Base-by-base conservation (phyloP, 2,888 invertebrate species). In the Falcaria lacertinaria region DNA sequence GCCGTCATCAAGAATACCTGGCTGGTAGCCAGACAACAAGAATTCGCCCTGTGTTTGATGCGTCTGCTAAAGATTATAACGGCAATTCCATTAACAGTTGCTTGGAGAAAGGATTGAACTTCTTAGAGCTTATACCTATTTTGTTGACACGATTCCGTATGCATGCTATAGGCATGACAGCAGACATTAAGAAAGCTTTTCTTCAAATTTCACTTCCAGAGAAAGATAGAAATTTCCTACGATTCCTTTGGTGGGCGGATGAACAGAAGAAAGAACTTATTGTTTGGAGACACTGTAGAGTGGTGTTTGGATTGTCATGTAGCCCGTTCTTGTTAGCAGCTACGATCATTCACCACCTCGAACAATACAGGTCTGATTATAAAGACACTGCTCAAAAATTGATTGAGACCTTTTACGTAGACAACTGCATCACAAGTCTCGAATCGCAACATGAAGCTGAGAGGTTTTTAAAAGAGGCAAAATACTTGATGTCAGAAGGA, bases 321-420 rank as follows among this genome's bases (percentile, higher is more conserved):
- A 41, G 41, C 16, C 41, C 41, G 8, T 41, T 41, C 11, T 35
- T 35, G 13, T 6, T 34, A 15, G 2, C 34, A 15, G 34, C 34
- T 14, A 34, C 34, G 1, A 34, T 34, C 1, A 15, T 15, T 6
- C 8, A 7, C 15, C 34, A 34, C 14, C 34, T 34, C 1, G 34
- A 38, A 8, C 39, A 28, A 2, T 2, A 4, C 2, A 2, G 3
- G 3, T 4, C 3, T 19, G 19, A 19, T 4, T 19, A 19, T 19
- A 19, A 5, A 19, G 5, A 5, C 5, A 19, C 19, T 4, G 19
- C 19, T n/a, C n/a, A n/a, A n/a, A n/a, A n/a, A n/a, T n/a, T n/a
- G n/a, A n/a, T n/a, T n/a, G n/a, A n/a, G n/a, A n/a, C 42, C 3
- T 48, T 48, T 35, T 50, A 54, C 16, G 48, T 50, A 0, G 50